A percentile compares a stretch with the other conserved stretches of the same genome.
phyloP scores from a whole-genome alignment of 2,113 vertebrate genomes.

The Aegotheles bennettii region DNA sequence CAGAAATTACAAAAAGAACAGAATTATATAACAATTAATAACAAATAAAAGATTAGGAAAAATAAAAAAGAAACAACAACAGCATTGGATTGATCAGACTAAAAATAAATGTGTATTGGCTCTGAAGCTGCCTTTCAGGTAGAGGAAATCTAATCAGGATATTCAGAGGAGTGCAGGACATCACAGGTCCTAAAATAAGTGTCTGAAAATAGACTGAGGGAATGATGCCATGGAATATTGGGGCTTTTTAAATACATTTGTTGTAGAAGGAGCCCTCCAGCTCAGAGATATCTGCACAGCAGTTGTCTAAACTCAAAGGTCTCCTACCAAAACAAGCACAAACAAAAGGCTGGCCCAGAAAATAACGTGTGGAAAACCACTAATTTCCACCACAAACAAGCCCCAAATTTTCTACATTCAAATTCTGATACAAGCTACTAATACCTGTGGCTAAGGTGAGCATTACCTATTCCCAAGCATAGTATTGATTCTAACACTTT shows the following conservation, averaged over 20 bases:
- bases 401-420: neutral
- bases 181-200: neutral
- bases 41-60: neutral
- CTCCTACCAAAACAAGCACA: neutral
- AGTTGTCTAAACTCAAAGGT: neutral
- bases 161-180: neutral
- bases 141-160: neutral
- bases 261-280: neutral
- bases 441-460: neutral
- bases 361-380: rapidly evolving
- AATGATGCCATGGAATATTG: neutral
- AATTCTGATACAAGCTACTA: neutral
- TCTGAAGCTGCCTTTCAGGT: neutral
- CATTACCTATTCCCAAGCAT: neutral
- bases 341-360: neutral
- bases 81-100: neutral
- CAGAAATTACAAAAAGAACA: neutral
- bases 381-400: rapidly evolving
- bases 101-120: neutral
- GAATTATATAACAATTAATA: neutral
- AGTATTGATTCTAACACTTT: neutral
- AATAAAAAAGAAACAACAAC: neutral
- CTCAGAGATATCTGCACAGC: neutral
- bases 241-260: neutral
- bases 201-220: neutral